Evolutionary conservation across 37 sponge, comb jelly and placozoan species (phyloP).

Genomic region (Aplysina aerophoba): DNA sequence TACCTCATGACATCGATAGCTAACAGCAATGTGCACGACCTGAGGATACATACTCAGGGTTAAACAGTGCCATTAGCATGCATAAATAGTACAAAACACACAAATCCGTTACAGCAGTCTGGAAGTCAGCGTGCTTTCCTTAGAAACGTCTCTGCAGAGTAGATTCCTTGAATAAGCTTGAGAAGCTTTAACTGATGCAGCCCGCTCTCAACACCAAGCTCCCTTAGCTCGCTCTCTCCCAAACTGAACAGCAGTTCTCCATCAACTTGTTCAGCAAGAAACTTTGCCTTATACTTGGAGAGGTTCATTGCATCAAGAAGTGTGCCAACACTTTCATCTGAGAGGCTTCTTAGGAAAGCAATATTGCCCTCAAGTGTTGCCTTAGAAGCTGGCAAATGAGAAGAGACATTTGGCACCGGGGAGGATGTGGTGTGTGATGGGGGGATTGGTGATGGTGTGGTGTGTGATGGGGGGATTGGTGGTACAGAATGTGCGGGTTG

Average conservation of each 20-base stretch:
- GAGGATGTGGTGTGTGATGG: not conserved
- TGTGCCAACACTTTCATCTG: not conserved
- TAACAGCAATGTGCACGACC: too few species aligned
- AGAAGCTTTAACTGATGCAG: constrained; percentile 15
- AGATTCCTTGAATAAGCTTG: not conserved
- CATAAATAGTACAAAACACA: too few species aligned
- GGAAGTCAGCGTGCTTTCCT: not conserved
- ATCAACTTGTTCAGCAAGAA: constrained; percentile 28
- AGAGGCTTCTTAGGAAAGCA: not conserved
- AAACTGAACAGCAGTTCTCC: not conserved
- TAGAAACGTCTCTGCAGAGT: not conserved
- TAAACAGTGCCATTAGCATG: too few species aligned
- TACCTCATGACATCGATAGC: too few species aligned
- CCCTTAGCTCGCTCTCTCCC: constrained; percentile 4
- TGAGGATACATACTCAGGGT: too few species aligned
- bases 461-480: too few species aligned
- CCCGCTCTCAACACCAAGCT: constrained; percentile 17
- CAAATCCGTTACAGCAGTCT: too few species aligned
- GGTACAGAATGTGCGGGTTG: too few species aligned
- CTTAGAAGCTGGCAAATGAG: not conserved
- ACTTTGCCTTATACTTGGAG: not conserved
- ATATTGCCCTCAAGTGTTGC: not conserved
- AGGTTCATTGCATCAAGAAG: constrained; percentile 28
- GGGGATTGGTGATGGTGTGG: too few species aligned
- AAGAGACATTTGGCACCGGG: not conserved